Conservation (phyloP, 2,888 invertebrate species). For the Agriopis marginaria region DNA sequence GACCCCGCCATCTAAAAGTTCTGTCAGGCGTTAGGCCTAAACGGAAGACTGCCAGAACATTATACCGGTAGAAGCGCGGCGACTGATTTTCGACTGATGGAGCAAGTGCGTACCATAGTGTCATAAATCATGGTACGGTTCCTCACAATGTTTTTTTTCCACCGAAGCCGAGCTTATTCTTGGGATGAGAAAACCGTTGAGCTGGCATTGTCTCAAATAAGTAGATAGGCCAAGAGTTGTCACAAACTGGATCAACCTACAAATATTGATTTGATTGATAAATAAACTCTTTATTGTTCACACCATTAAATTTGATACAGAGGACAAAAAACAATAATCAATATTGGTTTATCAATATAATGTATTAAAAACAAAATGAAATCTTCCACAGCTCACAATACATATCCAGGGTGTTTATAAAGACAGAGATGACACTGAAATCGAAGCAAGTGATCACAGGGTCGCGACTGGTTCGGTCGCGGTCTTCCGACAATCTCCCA, state of each 20-base stretch:
- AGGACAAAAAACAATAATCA: too few species aligned
- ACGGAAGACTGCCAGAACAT: too few species aligned
- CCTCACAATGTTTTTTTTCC: neutral
- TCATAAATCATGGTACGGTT: neutral
- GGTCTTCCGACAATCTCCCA: conserved; percentile 95
- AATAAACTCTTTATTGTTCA: too few species aligned
- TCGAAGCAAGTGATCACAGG: conserved; percentile 93
- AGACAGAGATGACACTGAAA: conserved; percentile 97
- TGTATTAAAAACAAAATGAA: conserved; percentile 17
- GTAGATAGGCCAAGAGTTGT: neutral
- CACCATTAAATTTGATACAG: too few species aligned
- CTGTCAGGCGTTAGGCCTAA: too few species aligned
- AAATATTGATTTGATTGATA: too few species aligned
- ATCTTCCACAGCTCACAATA: conserved; percentile 91
- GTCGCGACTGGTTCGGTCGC: conserved; percentile 92
- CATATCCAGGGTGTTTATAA: conserved; percentile 96
- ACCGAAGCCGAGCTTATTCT: neutral
- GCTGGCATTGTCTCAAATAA: neutral
- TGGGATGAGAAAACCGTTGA: neutral
- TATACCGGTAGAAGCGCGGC: too few species aligned
- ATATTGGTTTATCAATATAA: too few species aligned
- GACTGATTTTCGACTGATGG: too few species aligned
- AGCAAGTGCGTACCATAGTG: too few species aligned
- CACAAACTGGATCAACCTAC: neutral
- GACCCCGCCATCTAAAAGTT: too few species aligned